These are phyloP conservation scores for Limnodromus scolopaceus DNA, from an alignment of 2,797 vertebrate genomes.

Conservation along the genomic window DNA sequence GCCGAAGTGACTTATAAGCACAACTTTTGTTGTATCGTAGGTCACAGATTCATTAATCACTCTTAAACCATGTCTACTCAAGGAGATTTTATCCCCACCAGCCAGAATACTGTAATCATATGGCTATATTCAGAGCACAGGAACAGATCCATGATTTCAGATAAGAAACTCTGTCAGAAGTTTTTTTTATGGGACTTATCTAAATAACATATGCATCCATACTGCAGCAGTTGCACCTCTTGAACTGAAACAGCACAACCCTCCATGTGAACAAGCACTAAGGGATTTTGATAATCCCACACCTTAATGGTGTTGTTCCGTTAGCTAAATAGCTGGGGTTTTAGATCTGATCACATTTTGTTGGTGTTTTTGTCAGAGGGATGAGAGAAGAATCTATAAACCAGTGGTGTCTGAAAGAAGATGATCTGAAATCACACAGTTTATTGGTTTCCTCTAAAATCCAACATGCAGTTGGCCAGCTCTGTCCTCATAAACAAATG, in stretches of 20 bases:
- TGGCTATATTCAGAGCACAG: rapidly evolving
- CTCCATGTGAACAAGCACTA: background rate
- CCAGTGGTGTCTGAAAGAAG: background rate
- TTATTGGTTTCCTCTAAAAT: background rate
- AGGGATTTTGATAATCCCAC: background rate
- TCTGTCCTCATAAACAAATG: background rate
- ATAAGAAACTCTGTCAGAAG: background rate
- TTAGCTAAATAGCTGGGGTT: background rate
- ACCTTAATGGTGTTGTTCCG: background rate
- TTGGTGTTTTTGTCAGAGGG: background rate
- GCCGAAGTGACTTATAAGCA: background rate
- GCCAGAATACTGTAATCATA: background rate
- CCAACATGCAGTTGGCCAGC: background rate
- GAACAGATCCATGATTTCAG: background rate
- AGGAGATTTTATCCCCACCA: background rate
- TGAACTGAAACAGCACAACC: background rate
- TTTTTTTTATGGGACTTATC: background rate
- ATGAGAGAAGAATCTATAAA: background rate
- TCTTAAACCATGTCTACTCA: background rate
- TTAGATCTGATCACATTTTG: background rate
- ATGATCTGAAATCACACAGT: background rate
- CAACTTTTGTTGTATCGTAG: rapidly evolving
- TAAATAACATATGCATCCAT: background rate
- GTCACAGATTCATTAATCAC: constrained; percentile 28
- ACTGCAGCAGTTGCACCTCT: background rate